A percentile compares a stretch with the other conserved stretches of the same genome.
Conservation (phyloP, 2,797 vertebrate species). For the Characodon lateralis region DNA sequence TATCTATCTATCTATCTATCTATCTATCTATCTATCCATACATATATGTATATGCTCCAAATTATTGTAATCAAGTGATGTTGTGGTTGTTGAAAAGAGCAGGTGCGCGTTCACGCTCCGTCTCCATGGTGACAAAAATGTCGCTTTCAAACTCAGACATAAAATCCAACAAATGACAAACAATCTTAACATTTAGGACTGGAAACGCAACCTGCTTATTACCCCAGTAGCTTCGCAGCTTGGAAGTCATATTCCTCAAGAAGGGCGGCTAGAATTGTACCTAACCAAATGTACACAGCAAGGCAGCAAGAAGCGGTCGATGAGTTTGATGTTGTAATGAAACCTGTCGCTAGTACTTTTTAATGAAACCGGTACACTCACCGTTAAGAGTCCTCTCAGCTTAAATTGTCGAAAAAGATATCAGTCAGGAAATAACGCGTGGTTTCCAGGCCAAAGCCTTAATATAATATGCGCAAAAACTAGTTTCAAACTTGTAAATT, state of each 20-base stretch:
- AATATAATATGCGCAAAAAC: background rate
- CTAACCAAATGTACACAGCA: background rate
- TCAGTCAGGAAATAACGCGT: background rate
- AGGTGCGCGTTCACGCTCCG: slow-evolving; percentile 68
- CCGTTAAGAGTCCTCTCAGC: slow-evolving; percentile 8
- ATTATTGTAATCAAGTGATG: too few species aligned
- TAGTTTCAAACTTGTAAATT: slow-evolving; percentile 11
- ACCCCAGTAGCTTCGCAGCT: rapidly evolving
- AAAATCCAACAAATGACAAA: slow-evolving; percentile 47
- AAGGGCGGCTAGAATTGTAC: background rate
- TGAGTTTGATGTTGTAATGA: background rate
- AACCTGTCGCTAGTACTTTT: background rate
- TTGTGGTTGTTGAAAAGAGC: background rate
- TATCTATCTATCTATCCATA: too few species aligned
- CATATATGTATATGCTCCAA: too few species aligned
- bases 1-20: too few species aligned
- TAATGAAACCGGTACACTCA: slow-evolving; percentile 36
- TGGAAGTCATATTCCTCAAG: background rate
- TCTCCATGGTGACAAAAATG: slow-evolving; percentile 76
- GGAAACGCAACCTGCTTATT: background rate
- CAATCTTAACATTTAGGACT: background rate
- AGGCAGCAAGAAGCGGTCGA: background rate
- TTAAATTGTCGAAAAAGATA: background rate
- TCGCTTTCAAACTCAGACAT: slow-evolving; percentile 50
- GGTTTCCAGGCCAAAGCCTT: background rate